phyloP scores from a whole-genome alignment of 2,113 vertebrate genomes.

The Zapus hudsonius region DNA sequence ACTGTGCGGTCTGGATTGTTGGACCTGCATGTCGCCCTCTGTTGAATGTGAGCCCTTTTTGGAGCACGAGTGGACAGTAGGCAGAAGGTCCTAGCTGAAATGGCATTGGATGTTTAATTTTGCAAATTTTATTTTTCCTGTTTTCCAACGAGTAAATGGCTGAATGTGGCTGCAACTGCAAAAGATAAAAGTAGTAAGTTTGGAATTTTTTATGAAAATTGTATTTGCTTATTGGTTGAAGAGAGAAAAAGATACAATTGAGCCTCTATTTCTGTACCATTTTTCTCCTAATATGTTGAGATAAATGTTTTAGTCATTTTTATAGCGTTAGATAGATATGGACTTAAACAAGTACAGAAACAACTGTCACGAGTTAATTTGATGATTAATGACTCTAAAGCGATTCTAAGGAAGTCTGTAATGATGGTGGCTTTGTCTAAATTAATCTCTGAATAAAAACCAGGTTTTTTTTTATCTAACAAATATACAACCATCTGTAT shows the following conservation, averaged over 20 bases:
- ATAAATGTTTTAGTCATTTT: constrained; percentile 75
- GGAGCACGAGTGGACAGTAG: neutral
- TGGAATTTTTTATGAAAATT: constrained; percentile 46
- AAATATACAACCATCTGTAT: constrained; percentile 41
- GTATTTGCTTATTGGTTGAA: constrained; percentile 46
- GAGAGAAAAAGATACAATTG: constrained; percentile 32
- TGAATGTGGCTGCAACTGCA: neutral
- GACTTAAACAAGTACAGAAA: constrained; percentile 63
- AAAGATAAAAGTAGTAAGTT: constrained; percentile 37
- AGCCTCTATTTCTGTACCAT: constrained; percentile 38
- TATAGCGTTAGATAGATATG: constrained; percentile 63
- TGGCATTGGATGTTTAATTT: neutral
- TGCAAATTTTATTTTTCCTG: neutral
- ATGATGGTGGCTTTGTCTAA: constrained; percentile 60
- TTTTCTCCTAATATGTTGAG: constrained; percentile 56
- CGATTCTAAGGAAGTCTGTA: constrained; percentile 54
- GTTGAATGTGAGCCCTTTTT: neutral
- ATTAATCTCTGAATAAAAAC: constrained; percentile 65
- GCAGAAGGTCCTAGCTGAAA: neutral
- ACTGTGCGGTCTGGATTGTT: neutral
- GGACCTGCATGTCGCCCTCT: neutral
- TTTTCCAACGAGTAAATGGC: neutral
- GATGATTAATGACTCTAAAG: constrained; percentile 62
- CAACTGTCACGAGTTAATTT: constrained; percentile 68
- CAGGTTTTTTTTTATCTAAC: constrained; percentile 57